Conservation (phyloP, 2,797 vertebrate species). For the Danio aesculapii region DNA sequence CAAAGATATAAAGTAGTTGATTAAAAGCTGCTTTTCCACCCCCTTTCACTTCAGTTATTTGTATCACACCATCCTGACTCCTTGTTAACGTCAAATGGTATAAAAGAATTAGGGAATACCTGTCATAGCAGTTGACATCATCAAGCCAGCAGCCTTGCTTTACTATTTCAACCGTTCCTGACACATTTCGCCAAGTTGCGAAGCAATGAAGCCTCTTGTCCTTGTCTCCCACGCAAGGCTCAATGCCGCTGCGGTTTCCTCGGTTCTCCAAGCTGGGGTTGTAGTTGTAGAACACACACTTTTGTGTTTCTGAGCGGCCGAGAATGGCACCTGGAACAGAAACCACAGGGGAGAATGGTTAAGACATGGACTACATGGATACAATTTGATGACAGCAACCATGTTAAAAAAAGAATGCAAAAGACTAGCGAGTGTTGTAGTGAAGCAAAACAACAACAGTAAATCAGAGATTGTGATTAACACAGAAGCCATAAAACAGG, state of each 20-base stretch:
- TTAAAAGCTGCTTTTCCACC: background rate
- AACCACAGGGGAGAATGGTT: conserved; percentile 38
- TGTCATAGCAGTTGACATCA: conserved; percentile 92
- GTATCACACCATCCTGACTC: background rate
- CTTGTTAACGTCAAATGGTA: background rate
- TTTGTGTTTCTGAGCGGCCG: conserved; percentile 89
- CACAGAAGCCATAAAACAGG: conserved; percentile 45
- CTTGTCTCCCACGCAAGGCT: conserved; percentile 87
- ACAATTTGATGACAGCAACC: too few species aligned
- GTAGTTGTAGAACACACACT: conserved; percentile 90
- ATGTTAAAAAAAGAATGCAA: conserved; percentile 37
- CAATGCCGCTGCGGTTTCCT: conserved; percentile 85
- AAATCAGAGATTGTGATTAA: conserved; percentile 36
- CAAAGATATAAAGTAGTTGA: background rate
- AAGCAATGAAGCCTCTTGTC: conserved; percentile 94
- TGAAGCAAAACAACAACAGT: conserved; percentile 52
- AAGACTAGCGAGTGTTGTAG: conserved; percentile 51
- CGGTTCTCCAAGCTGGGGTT: conserved; percentile 82
- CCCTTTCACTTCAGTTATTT: background rate
- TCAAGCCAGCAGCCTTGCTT: conserved; percentile 96
- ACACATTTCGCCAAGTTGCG: conserved; percentile 92
- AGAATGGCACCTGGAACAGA: conserved; percentile 87
- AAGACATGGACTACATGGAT: conserved; percentile 9
- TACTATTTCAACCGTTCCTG: conserved; percentile 88
- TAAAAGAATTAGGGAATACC: conserved; percentile 69